Base-by-base conservation (phyloP, 2,888 invertebrate genomes). In the Acrobasis suavella region DNA sequence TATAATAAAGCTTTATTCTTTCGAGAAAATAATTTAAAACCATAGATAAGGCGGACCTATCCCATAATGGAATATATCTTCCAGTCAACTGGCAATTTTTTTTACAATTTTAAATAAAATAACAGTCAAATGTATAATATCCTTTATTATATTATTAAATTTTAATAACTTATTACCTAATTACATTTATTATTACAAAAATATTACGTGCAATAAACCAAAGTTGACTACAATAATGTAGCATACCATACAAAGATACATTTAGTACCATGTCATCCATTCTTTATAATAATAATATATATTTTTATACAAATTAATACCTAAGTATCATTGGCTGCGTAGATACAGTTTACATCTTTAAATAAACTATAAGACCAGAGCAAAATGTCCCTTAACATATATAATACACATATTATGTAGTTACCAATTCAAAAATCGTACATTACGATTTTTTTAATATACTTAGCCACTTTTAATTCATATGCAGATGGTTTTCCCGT, bases 81-180 rank as follows among this genome's bases (percentile, higher is more conserved):
- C 22, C 22, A 22, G 22, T 22, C 22, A 22, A 22, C 22, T 3
- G 22, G 22, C n/a, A n/a, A n/a, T n/a, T n/a, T n/a, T n/a, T n/a
- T n/a, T n/a, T n/a, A n/a, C n/a, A 22, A 3, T 16, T 50, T 9
- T 15, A 17, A 50, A 9, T 50, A 50, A 50, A 65, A 56, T 16
- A 56, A 12, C 6, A 62, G 9, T 50, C 17, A 5, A 16, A 16
- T 50, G 17, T 8, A 50, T 50, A 50, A 50, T 50, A 50, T 46
- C 46, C n/a, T 14, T 46, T 46, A 46, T 14, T 7, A 17, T 38
- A 66, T 46, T 55, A 65, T 60, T 65, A 65, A 63, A n/a, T n/a
- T n/a, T n/a, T n/a, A n/a, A n/a, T n/a, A n/a, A n/a, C n/a, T 64
- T 14, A 49, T 67, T 50, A 65, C 62, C 63, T 59, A 59, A 62